phyloP scores from a whole-genome alignment of 2,113 vertebrate species.

The Hyla sarda region DNA sequence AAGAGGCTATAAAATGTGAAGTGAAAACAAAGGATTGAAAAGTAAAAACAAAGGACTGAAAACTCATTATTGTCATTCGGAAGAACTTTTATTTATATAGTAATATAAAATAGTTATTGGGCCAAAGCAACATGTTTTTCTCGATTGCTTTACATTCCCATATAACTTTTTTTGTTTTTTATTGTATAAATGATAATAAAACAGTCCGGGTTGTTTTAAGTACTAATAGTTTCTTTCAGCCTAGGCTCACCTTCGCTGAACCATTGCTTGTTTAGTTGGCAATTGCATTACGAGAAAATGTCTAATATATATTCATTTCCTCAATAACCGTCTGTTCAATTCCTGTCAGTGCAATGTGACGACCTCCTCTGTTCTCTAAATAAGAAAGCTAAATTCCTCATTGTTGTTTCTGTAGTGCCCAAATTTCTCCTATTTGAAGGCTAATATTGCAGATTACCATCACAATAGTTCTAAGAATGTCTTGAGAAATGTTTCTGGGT shows the following conservation, averaged over 20 bases:
- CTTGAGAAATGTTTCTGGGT: background rate
- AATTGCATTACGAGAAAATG: background rate
- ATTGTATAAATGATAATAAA: background rate
- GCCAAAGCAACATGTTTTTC: background rate
- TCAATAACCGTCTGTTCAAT: background rate
- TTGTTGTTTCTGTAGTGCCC: background rate
- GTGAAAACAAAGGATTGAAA: constrained; percentile 15
- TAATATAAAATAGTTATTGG: constrained; percentile 7
- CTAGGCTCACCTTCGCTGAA: background rate
- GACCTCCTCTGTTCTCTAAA: background rate
- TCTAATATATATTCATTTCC: background rate
- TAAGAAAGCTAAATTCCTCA: background rate
- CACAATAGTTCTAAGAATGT: background rate
- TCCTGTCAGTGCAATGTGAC: background rate
- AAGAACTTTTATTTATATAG: constrained; percentile 11
- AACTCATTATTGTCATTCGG: background rate
- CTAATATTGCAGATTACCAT: constrained; percentile 1
- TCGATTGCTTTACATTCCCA: background rate
- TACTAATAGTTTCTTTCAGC: background rate
- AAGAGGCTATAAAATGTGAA: background rate
- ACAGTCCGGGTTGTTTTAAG: background rate
- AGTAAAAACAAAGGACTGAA: background rate
- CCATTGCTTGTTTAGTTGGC: background rate
- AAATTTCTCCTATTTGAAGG: background rate
- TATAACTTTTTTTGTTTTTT: background rate